These are phyloP conservation scores for Linnaemya tessellans DNA, from an alignment of 2,888 invertebrate genomes.

Conservation along the genomic window DNA sequence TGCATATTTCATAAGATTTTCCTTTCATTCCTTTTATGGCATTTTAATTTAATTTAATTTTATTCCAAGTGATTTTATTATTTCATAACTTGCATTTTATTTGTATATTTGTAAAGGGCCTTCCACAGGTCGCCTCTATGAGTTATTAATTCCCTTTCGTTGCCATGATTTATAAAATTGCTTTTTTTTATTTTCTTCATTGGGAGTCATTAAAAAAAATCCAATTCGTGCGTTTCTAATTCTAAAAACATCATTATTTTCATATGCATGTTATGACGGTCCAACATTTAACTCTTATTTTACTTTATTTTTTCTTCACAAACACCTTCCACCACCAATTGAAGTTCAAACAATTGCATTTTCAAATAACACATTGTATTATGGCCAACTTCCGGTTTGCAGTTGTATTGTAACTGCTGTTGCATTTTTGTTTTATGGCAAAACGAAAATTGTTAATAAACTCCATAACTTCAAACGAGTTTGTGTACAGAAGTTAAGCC, in stretches of 20 bases:
- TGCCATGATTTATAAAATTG: slow-evolving; percentile 47
- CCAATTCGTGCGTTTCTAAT: slow-evolving; percentile 50
- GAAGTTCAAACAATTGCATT: slow-evolving; percentile 51
- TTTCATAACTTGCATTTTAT: neutral
- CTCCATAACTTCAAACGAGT: slow-evolving; percentile 39
- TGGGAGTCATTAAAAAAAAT: slow-evolving; percentile 7
- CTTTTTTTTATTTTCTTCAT: slow-evolving; percentile 17
- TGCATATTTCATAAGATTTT: too few species aligned
- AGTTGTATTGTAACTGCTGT: slow-evolving; percentile 44
- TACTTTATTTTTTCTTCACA: neutral
- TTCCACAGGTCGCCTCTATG: neutral
- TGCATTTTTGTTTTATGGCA: slow-evolving; percentile 19
- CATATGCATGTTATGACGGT: slow-evolving; percentile 36
- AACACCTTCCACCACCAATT: neutral
- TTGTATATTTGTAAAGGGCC: neutral
- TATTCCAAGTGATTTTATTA: too few species aligned
- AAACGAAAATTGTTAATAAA: slow-evolving; percentile 71
- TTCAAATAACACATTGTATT: slow-evolving; percentile 68
- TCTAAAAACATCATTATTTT: slow-evolving; percentile 33
- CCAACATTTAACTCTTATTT: slow-evolving; percentile 10
- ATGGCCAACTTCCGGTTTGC: slow-evolving; percentile 71
- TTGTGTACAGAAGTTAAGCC: slow-evolving; percentile 36
- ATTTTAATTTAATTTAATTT: too few species aligned
- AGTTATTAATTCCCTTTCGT: neutral
- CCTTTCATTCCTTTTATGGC: too few species aligned